Conservation (phyloP, 23 tunicate genomes). For the Styela plicata region DNA sequence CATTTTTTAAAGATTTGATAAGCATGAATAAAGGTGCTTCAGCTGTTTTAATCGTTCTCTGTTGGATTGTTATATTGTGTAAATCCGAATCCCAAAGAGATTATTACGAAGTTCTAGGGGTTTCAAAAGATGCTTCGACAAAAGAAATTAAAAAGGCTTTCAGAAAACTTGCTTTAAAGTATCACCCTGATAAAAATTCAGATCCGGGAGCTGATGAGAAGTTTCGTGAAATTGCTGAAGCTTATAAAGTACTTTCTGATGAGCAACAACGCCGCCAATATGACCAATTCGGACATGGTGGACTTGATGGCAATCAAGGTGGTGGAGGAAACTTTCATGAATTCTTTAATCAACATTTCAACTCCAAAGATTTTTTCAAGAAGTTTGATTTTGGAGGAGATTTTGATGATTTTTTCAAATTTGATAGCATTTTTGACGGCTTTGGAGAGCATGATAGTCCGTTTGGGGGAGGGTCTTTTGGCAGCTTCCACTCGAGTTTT, state of each 20-base stretch:
- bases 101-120: slow-evolving; percentile 77
- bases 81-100: slow-evolving; percentile 30
- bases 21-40: not conserved
- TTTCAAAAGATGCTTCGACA: slow-evolving; percentile 53
- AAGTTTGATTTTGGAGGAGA: slow-evolving; percentile 45
- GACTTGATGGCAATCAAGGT: slow-evolving; percentile 40
- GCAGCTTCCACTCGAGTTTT: slow-evolving; percentile 33
- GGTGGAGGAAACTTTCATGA: slow-evolving; percentile 51
- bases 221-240: slow-evolving; percentile 95
- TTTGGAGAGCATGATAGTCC: not conserved
- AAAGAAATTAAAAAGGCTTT: slow-evolving; percentile 94
- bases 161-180: slow-evolving; percentile 77
- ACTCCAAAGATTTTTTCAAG: slow-evolving; percentile 56
- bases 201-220: slow-evolving; percentile 82
- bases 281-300: slow-evolving; percentile 77
- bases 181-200: slow-evolving; percentile 97
- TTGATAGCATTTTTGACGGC: not conserved
- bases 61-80: not conserved
- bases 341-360: slow-evolving; percentile 47
- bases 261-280: slow-evolving; percentile 63
- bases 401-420: slow-evolving; percentile 26
- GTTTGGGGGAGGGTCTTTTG: slow-evolving; percentile 31
- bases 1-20: no score
- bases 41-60: not conserved
- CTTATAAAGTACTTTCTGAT: slow-evolving; percentile 70